A percentile compares a stretch with the other conserved stretches of the same genome.
Conservation (phyloP, 2,797 vertebrate genomes). For the Malurus leucopterus region DNA sequence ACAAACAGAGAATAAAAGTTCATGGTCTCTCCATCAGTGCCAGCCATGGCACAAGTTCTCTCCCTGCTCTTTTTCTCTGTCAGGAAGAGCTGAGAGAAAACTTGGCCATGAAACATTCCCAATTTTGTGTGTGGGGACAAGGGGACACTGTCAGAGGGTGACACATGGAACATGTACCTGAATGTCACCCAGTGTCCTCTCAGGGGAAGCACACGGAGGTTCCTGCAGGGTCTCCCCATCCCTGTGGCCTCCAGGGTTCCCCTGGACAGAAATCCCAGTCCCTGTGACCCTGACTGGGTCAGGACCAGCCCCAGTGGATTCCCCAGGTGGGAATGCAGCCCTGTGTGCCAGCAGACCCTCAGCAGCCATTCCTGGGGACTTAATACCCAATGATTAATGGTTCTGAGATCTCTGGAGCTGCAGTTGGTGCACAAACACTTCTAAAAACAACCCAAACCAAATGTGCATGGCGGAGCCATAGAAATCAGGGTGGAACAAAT, state of each 20-base stretch:
- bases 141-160: background rate
- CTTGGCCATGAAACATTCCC: background rate
- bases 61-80: background rate
- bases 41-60: background rate
- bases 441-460: too few relatives aligned
- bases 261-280: background rate
- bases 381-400: too few relatives aligned
- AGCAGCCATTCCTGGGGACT: background rate
- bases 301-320: background rate
- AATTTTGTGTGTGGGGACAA: background rate
- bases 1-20: slow-evolving; percentile 19
- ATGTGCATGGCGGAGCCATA: too few relatives aligned
- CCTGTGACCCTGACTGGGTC: too few relatives aligned
- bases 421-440: too few relatives aligned
- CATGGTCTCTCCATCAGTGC: slow-evolving; percentile 2
- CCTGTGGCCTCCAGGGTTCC: background rate
- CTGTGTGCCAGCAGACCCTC: background rate
- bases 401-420: too few relatives aligned
- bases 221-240: background rate
- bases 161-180: too few relatives aligned
- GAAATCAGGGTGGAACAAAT: too few relatives aligned
- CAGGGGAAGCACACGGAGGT: background rate
- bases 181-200: background rate
- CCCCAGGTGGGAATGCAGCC: background rate
- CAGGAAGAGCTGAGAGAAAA: background rate